A percentile compares a stretch with the other conserved stretches of the same genome.
Conservation (phyloP, 2,888 invertebrate species). For the Slavum lentiscoides region DNA sequence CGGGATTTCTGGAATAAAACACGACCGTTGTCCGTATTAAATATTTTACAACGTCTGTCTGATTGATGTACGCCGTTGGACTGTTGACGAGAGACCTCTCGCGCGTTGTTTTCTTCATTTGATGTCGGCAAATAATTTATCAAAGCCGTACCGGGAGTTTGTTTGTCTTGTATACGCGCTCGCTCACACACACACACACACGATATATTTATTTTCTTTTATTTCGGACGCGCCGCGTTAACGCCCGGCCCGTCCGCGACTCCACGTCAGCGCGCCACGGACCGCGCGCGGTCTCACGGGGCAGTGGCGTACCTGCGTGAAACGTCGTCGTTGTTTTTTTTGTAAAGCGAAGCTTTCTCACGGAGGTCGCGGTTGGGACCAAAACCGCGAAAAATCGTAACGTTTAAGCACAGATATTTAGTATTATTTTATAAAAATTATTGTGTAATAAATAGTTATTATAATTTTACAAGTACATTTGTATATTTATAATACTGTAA, state of each 20-base stretch:
- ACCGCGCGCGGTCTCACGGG: not conserved
- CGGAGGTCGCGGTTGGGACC: no score
- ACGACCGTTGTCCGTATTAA: constrained; percentile 43
- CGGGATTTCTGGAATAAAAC: constrained; percentile 43
- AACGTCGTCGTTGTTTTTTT: no score
- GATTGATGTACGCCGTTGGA: constrained; percentile 51
- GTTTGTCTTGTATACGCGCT: not conserved
- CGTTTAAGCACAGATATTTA: no score
- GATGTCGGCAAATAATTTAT: constrained; percentile 49
- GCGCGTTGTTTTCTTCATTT: constrained; percentile 45
- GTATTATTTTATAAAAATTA: no score
- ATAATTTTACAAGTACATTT: no score
- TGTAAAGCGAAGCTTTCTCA: no score
- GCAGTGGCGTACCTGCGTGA: no score
- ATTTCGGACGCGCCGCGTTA: not conserved
- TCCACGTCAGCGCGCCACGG: no score
- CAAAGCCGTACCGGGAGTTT: constrained; percentile 21
- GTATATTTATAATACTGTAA: no score
- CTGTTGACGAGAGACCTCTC: constrained; percentile 45
- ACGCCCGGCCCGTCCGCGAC: not conserved
- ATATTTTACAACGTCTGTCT: constrained; percentile 40
- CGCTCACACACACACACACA: no score
- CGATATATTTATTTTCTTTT: not conserved
- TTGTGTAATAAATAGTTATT: no score
- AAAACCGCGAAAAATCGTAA: no score